Conservation (phyloP, 2,113 vertebrate genomes). For the Atrichornis clamosus region DNA sequence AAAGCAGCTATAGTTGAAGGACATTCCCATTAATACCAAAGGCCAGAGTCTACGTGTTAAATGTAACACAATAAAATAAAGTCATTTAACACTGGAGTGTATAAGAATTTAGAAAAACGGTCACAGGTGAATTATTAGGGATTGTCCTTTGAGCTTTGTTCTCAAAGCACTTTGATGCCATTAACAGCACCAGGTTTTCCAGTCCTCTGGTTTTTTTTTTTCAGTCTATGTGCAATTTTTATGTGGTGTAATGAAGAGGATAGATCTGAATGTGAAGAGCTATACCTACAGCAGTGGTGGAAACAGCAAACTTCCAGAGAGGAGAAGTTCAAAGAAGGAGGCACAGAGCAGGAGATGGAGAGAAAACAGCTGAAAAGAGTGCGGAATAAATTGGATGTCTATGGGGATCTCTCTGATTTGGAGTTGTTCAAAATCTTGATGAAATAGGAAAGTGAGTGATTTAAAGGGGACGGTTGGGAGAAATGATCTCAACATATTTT, state of each 20-base stretch:
- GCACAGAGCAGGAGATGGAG: background rate
- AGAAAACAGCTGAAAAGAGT: background rate
- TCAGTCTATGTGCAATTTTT: background rate
- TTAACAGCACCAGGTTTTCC: background rate
- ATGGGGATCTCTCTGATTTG: background rate
- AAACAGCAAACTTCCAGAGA: background rate
- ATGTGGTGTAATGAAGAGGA: background rate
- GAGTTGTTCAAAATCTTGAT: background rate
- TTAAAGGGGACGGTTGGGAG: background rate
- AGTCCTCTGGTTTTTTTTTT: background rate
- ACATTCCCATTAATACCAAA: slow-evolving; percentile 41
- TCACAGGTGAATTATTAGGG: background rate
- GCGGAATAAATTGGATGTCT: background rate
- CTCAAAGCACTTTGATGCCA: slow-evolving; percentile 11
- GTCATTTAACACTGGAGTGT: background rate
- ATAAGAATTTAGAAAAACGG: background rate
- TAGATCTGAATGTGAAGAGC: background rate
- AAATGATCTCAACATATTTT: background rate
- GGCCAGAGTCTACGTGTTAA: slow-evolving; percentile 19
- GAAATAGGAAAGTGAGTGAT: background rate
- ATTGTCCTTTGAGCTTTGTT: slow-evolving; percentile 29
- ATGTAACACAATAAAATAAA: background rate
- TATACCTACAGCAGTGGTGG: background rate
- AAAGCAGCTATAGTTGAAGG: slow-evolving; percentile 48
- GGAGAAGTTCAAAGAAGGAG: background rate